These are phyloP conservation scores for Archocentrus centrarchus DNA, from an alignment of 2,113 vertebrate species.

Conservation along the genomic window DNA sequence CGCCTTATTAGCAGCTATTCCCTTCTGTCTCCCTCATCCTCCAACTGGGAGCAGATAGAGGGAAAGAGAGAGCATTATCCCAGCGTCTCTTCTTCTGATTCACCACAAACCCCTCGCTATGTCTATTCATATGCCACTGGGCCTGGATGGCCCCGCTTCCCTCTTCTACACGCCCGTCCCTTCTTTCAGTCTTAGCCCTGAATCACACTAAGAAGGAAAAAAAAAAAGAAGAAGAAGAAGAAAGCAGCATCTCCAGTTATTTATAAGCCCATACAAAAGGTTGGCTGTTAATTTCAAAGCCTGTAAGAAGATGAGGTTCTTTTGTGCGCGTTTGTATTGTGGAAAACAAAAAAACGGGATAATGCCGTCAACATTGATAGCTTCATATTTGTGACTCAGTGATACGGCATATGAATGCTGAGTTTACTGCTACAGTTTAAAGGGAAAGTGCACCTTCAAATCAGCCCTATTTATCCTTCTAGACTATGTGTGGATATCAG, in stretches of 20 bases:
- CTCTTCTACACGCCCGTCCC: conserved; percentile 6
- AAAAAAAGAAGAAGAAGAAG: background rate
- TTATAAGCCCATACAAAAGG: conserved; percentile 55
- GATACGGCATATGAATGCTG: background rate
- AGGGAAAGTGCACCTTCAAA: background rate
- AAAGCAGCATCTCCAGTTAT: conserved; percentile 50
- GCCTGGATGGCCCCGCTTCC: conserved; percentile 45
- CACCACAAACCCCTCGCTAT: conserved; percentile 14
- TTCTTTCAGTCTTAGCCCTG: conserved; percentile 52
- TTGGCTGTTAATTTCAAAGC: conserved; percentile 62
- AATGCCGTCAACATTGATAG: conserved; percentile 45
- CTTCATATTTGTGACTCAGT: conserved; percentile 37
- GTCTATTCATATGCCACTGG: conserved; percentile 51
- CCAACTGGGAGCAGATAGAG: conserved; percentile 63
- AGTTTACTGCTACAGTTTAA: background rate
- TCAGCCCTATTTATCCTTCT: background rate
- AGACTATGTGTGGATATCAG: background rate
- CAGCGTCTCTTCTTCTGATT: conserved; percentile 43
- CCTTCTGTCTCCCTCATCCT: conserved; percentile 65
- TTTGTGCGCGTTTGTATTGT: conserved; percentile 64
- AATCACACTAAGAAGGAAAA: conserved; percentile 29
- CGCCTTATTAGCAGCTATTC: conserved; percentile 77
- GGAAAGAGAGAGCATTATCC: conserved; percentile 55
- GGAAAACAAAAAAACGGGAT: conserved; percentile 59
- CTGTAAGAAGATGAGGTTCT: conserved; percentile 65